Conservation (phyloP, 1,140 invertebrate species). For the Pectinophora gossypiella region DNA sequence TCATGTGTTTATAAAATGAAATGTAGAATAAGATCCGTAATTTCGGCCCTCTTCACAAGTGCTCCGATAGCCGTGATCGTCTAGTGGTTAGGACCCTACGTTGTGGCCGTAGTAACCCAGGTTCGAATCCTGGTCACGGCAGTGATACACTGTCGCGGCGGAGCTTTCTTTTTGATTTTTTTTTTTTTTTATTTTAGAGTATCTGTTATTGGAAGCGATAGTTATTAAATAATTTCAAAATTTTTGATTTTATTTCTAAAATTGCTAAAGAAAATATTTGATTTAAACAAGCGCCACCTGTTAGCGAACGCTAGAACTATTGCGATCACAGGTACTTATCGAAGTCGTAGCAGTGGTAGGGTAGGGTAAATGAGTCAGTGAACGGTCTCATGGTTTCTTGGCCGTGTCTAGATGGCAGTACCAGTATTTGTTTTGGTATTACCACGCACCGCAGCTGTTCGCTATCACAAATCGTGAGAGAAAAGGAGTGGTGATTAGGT, state of each 20-base stretch:
- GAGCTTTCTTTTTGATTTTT: neutral
- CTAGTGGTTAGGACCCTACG: slow-evolving; percentile 4
- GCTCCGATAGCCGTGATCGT: slow-evolving; percentile 9
- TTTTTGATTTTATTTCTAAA: too few relatives aligned
- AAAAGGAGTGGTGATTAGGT: slow-evolving; percentile 74
- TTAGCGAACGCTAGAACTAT: neutral
- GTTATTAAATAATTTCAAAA: too few relatives aligned
- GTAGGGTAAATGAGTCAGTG: neutral
- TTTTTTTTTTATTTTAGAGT: neutral
- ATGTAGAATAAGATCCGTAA: neutral
- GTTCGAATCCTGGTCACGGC: slow-evolving; percentile 4
- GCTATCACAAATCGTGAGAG: slow-evolving; percentile 73
- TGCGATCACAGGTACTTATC: neutral
- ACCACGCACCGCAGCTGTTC: slow-evolving; percentile 72
- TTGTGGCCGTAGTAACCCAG: slow-evolving; percentile 4
- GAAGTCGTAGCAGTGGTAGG: neutral
- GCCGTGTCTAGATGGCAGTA: slow-evolving; percentile 42
- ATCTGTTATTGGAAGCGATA: neutral
- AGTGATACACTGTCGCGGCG: slow-evolving; percentile 1
- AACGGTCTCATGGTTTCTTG: neutral
- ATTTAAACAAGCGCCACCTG: neutral
- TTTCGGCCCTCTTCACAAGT: neutral
- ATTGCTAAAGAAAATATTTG: neutral
- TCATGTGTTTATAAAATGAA: too few relatives aligned
- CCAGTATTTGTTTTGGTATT: slow-evolving; percentile 70